Base-by-base conservation (phyloP, 2,888 invertebrate genomes). In the Melipona beecheii region DNA sequence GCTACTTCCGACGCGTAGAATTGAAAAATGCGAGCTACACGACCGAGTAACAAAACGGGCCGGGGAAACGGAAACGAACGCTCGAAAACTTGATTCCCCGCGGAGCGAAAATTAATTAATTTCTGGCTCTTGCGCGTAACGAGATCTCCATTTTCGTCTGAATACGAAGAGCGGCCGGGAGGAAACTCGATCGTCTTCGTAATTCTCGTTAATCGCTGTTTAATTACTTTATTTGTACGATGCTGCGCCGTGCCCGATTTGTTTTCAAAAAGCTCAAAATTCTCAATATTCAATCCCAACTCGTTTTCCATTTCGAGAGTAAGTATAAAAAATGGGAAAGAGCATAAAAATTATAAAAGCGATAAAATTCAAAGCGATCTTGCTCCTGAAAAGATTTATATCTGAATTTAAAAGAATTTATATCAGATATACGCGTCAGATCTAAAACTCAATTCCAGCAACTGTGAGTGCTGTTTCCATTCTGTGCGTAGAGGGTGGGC, bases 101-200 rank as follows among this genome's bases (percentile, higher is more conserved):
- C 64, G 62, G 31, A 64, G n/a, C 58, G 79, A 62, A 80, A 80
- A 80, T 80, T 80, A 80, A 80, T 76, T 80, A 65, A 78, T 78
- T 65, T 50, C 78, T 72, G 31, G 56, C 56, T 56, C 49, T 49
- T 50, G 27, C 65, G 27, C 24, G 43, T 21, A 65, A 65, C 78
- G 65, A 65, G 65, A 65, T 66, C 60, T 9, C 52, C 19, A 43
- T 77, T 62, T 70, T 50, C 36, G 9, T 4, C 21, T 27, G 58
- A 71, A 58, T 56, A 36, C 31, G 31, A 31, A 31, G 4, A 50
- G n/a, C 6, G 17, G 49, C 31, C 17, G 15, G 43, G 5, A 65
- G 13, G 13, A 21, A 17, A 9, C 15, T 21, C 27, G 50, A 68
- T 68, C 43, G 54, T 24, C 2, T 27, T n/a, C 17, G 54, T 56